These are phyloP conservation scores for Rutilus rutilus DNA, from an alignment of 2,113 vertebrate genomes.

Conservation along the genomic window DNA sequence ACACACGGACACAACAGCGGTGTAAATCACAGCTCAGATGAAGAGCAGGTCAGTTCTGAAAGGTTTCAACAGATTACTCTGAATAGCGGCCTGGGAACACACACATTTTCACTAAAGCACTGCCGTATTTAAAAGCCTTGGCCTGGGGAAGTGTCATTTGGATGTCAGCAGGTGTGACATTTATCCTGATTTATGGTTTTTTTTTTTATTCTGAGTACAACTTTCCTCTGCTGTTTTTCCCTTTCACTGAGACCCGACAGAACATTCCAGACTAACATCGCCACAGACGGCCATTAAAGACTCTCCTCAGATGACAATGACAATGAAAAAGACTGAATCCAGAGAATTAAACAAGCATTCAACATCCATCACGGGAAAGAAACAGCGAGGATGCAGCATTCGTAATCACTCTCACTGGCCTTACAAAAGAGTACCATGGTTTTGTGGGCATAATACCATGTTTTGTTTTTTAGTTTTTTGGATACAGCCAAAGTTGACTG, in stretches of 20 bases:
- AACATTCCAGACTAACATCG: slow-evolving; percentile 12
- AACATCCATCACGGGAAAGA: neutral
- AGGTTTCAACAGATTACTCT: neutral
- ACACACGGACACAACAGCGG: neutral
- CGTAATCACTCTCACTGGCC: neutral
- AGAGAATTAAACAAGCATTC: neutral
- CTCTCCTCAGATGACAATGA: neutral
- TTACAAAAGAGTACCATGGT: neutral
- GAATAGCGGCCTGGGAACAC: slow-evolving; percentile 4
- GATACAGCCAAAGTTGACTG: neutral
- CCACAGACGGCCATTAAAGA: neutral
- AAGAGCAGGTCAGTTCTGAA: slow-evolving; percentile 1
- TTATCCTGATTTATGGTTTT: slow-evolving; percentile 30
- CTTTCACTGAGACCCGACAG: neutral
- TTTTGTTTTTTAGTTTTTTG: neutral
- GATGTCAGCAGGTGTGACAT: slow-evolving; percentile 37
- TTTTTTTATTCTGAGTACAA: neutral
- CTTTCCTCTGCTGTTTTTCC: slow-evolving; percentile 14
- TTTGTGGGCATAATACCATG: neutral
- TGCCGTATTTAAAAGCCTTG: neutral
- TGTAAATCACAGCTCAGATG: slow-evolving; percentile 39
- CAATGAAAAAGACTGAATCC: neutral
- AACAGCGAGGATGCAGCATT: neutral
- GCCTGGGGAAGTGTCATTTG: slow-evolving; percentile 14
- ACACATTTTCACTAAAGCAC: neutral